Base-by-base conservation (phyloP, 2,113 vertebrate genomes). In the Arenaria interpres region DNA sequence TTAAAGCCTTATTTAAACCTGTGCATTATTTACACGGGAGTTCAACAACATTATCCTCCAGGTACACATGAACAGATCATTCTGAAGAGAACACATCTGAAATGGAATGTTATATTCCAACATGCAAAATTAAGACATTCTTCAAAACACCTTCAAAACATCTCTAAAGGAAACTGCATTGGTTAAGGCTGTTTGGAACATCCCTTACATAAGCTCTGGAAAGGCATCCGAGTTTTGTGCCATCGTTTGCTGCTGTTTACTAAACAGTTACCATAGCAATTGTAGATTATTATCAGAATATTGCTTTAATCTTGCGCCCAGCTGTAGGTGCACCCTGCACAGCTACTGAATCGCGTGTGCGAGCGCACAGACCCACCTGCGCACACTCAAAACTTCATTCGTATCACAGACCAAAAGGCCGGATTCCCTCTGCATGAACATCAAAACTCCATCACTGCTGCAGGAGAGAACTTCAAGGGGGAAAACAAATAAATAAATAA, bases 11-110 rank as follows among this genome's bases (percentile, higher is more conserved):
- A 88, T 87, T 88, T 51, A 88, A 90, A 63, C 32, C 19, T 41
- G 37, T 86, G 81, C 16, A 60, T 82, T 94, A 94, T 89, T 93
- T 93, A 96, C 72, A 80, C 1, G 7, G 50, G 64, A 86, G 37
- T 96, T 97, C 76, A 90, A 60, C 76, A 90, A 60, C 76, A 67
- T 80, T 96, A 96, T 86, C 43, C 90, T 95, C 66, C 75, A 91
- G 56, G 46, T 89, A 90, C 48, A 84, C 28, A 25, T 7, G 4
- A 80, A 90, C 76, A 83, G 56, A 60, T 74, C 20, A 48, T 62
- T 77, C 46, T 51, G 19, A 82, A 62, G 37, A 95, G 41, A 77
- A 85, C 57, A 63, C 93, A 89, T 80, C 74, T 76, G 90, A 93
- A 90, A 92, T 17, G 41, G 57, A 96, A 95, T 33, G 69, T 56